Conservation (phyloP, 2,888 invertebrate genomes). For the Uloborus plumipes region DNA sequence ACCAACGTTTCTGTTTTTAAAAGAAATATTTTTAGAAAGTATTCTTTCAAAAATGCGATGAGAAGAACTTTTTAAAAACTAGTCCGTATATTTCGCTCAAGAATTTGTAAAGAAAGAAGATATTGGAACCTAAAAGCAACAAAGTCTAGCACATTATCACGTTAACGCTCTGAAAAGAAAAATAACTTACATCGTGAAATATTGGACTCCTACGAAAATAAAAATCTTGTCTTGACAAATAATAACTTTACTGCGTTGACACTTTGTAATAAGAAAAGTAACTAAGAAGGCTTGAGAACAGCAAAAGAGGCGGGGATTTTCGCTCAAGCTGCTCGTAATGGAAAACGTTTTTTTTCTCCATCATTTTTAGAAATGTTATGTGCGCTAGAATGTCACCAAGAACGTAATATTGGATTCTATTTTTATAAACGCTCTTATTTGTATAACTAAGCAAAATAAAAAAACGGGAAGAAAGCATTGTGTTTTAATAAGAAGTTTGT, state of each 20-base stretch:
- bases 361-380: slow-evolving; percentile 48
- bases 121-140: slow-evolving; percentile 17
- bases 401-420: too few relatives aligned
- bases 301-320: slow-evolving; percentile 20
- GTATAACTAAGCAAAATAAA: too few relatives aligned
- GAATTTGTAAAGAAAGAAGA: too few relatives aligned
- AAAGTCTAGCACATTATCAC: slow-evolving; percentile 44
- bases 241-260: slow-evolving; percentile 53
- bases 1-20: slow-evolving; percentile 31
- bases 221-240: slow-evolving; percentile 56
- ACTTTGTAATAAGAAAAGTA: slow-evolving; percentile 59
- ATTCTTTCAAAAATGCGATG: slow-evolving; percentile 26
- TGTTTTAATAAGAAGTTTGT: too few relatives aligned
- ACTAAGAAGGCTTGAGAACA: slow-evolving; percentile 29
- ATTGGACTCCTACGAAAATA: slow-evolving; percentile 45
- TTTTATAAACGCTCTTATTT: too few relatives aligned
- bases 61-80: slow-evolving; percentile 10
- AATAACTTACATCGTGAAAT: slow-evolving; percentile 20
- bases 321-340: slow-evolving; percentile 23
- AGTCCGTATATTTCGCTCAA: too few relatives aligned
- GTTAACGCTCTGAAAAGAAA: slow-evolving; percentile 30
- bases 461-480: too few relatives aligned
- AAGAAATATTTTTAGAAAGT: slow-evolving; percentile 22
- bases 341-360: slow-evolving; percentile 41
- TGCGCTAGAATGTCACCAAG: not conserved